Evolutionary conservation across 2,797 vertebrate species (phyloP).

Genomic region (Melanitta fusca): DNA sequence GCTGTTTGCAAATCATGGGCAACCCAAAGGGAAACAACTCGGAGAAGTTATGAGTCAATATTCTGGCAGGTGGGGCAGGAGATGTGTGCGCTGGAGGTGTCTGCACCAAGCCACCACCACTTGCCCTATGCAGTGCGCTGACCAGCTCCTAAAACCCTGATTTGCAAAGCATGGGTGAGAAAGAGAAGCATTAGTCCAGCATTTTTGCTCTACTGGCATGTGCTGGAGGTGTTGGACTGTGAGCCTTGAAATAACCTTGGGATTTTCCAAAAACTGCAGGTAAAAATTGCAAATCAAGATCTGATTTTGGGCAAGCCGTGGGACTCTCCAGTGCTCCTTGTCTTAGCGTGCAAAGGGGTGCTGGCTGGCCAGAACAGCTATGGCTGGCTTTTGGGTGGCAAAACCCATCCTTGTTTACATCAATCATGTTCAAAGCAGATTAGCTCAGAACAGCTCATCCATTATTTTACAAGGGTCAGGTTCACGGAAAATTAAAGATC

Average conservation of each 20-base stretch:
- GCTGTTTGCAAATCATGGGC: neutral
- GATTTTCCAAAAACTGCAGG: neutral
- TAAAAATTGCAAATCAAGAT: neutral
- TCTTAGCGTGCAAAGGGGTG: neutral
- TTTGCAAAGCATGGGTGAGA: neutral
- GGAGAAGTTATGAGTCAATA: neutral
- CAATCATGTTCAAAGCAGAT: neutral
- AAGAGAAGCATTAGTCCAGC: neutral
- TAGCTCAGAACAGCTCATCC: neutral
- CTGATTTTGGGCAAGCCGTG: neutral
- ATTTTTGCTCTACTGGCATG: neutral
- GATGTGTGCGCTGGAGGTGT: neutral
- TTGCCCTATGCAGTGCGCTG: neutral
- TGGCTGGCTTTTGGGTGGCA: neutral
- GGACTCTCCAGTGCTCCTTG: neutral
- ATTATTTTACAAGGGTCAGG: neutral
- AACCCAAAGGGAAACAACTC: accelerated
- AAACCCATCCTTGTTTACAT: neutral
- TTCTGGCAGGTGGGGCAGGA: neutral
- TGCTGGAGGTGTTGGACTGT: neutral
- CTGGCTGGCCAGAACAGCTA: neutral
- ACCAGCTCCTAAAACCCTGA: neutral
- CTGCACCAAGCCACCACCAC: neutral
- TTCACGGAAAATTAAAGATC: neutral
- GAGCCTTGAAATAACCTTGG: neutral